Evolutionary conservation across 2,113 vertebrate genomes (phyloP), one percentile per base, ranked within the genome.

Genomic region (Hydrolagus affinis): DNA sequence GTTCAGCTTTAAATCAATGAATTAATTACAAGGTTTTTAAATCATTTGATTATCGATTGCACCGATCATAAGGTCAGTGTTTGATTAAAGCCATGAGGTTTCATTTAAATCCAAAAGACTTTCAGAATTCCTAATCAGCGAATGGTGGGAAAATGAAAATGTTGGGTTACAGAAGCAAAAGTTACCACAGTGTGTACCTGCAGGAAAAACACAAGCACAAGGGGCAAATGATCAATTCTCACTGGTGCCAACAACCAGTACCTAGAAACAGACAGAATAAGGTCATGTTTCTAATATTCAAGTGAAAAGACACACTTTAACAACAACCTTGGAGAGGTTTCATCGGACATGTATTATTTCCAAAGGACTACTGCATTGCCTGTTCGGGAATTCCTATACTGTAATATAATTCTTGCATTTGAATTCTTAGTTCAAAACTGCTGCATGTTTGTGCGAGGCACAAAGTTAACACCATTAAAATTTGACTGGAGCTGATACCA

Each of bases 211-310:
- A 30, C 23, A 66, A 62, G 15, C 62, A 25, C 30, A 15, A 7
- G 62, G 60, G 60, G 23, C 23, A 66, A 83, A 14, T 66, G 60
- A 83, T 83, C 25, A 83, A 30, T 66, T 83, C 30, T 83, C 59
- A 83, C 60, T 66, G 77, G 60, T 83, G 77, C 25, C 25, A 83
- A 83, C 57, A 64, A 83, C 15, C 60, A 83, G 77, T 83, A 30
- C 77, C 77, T 83, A 83, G 15, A 66, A 83, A 62, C 60, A 83
- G 60, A 83, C 66, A 25, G 28, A 83, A 83, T 83, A 62, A 66
- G 17, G 25, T 66, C 60, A 83, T 3, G 25, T 83, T 83, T 64
- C n/a, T 80, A 0, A 19, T 30, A 83, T 66, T 66, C 12, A 66
- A 28, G 15, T 30, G 2, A 66, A 83, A 66, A 66, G 62, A 30